Base-by-base conservation (phyloP, 2,888 invertebrate species). In the Drosophila barbarae region DNA sequence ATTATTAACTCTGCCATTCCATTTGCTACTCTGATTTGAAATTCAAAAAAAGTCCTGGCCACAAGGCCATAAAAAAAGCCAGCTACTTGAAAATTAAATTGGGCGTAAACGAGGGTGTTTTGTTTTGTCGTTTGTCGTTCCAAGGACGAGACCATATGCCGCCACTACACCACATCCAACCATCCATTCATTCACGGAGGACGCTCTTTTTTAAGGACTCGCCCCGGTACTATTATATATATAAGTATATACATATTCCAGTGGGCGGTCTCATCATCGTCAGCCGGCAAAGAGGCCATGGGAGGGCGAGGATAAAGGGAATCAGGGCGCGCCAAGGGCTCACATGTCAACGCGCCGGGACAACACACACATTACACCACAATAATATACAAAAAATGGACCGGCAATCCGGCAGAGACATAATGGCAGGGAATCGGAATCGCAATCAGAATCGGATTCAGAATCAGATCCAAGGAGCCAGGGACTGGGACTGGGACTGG, bases 51-150 rank as follows among this genome's bases (percentile, higher is more conserved):
- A 39, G 35, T 26, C 47, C 46, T 21, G 39, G 68, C 68, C 50
- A 61, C 52, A 59, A 63, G 67, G 54, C 50, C 61, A 61, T 76
- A 70, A 72, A 77, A 76, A 77, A 30, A 21, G 32, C 46, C 21
- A 71, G 60, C 72, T 74, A 84, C 76, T 85, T 70, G 61, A 67
- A 63, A 71, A 83, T 77, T 76, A 83, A 87, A 87, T 87, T 87
- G 87, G 84, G 87, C 85, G 85, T 84, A 80, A 82, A 74, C 76
- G 76, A 86, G 87, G 85, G 86, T 84, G 87, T 86, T 85, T 86
- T 76, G 77, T 63, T 63, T 70, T 72, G 61, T 69, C 57, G 61
- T 75, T 23, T 50, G 41, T 21, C 13, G 30, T 23, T 38, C 26
- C 18, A 38, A 44, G 69, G 61, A 67, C 66, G 68, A 54, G 69